Conservation (phyloP, 2,113 vertebrate species). For the Nannospalax galili region DNA sequence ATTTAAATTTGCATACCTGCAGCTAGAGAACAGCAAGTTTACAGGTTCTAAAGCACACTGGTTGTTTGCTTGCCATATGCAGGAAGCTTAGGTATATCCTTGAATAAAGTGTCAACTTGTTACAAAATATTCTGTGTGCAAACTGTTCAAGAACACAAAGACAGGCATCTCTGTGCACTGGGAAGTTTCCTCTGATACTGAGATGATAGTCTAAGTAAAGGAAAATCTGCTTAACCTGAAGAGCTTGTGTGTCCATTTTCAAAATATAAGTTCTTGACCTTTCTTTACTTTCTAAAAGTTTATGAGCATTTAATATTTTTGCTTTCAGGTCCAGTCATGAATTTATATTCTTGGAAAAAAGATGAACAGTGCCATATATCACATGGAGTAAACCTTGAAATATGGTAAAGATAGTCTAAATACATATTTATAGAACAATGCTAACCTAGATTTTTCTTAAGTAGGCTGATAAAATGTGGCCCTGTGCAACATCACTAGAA, state of each 20-base stretch:
- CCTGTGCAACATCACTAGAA: neutral
- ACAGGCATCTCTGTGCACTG: neutral
- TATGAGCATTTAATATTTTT: neutral
- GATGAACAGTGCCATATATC: neutral
- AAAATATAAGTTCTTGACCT: neutral
- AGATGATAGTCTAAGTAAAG: neutral
- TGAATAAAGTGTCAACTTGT: neutral
- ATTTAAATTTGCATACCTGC: slow-evolving; percentile 70
- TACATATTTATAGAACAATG: neutral
- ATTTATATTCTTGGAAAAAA: slow-evolving; percentile 4
- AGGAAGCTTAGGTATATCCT: neutral
- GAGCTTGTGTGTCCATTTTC: neutral
- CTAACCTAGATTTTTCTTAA: slow-evolving; percentile 1
- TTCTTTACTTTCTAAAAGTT: neutral
- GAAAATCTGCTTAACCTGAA: neutral
- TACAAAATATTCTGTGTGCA: neutral
- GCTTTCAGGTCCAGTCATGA: neutral
- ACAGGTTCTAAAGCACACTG: neutral
- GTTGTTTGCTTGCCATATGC: neutral
- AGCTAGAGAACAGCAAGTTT: slow-evolving; percentile 72
- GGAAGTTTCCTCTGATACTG: neutral
- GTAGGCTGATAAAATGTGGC: neutral
- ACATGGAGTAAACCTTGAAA: neutral
- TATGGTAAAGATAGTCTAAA: neutral
- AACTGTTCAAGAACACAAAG: neutral